phyloP scores from a whole-genome alignment of 1,140 invertebrate genomes.

The Alviniconcha marisindica region DNA sequence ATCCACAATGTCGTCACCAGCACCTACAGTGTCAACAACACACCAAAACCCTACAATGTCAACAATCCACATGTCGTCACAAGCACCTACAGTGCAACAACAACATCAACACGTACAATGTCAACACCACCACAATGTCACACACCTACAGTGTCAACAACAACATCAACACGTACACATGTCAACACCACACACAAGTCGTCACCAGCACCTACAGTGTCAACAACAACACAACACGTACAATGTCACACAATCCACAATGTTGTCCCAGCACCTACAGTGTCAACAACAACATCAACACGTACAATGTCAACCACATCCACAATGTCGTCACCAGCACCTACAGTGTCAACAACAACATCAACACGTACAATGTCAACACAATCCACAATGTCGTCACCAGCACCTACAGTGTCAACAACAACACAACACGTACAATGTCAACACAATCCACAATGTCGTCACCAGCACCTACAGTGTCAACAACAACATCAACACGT shows the following conservation, averaged over 20 bases:
- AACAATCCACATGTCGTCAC: not conserved
- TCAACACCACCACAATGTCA: no score
- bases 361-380: conserved; percentile 15
- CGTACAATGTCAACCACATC: no score
- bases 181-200: not conserved
- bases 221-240: not conserved
- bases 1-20: not conserved
- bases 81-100: no score
- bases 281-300: no score
- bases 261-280: conserved; percentile 43
- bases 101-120: no score
- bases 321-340: no score
- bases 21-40: not conserved
- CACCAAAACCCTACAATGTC: not conserved
- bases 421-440: no score
- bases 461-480: no score
- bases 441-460: no score
- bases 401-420: not conserved
- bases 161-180: not conserved
- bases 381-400: not conserved
- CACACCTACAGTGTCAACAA: not conserved
- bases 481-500: no score
- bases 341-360: no score
- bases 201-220: not conserved
- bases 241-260: not conserved